Base-by-base conservation (phyloP, 2,888 invertebrate genomes). In the Tachina fera region DNA sequence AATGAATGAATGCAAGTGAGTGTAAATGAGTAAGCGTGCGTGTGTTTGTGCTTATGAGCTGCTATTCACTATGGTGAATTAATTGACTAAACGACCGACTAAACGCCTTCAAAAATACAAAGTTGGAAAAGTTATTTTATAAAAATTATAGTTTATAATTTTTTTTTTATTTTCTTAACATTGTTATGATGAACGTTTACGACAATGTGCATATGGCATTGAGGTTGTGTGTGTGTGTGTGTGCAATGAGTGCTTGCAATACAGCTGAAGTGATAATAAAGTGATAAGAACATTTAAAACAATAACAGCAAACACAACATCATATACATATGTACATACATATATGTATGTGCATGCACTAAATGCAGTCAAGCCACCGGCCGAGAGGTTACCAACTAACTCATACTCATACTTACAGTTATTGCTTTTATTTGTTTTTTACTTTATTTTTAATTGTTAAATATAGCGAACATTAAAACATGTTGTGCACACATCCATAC, bases 1-100 rank as follows among this genome's bases (percentile, higher is more conserved):
- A 58, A 8, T 58, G 31, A 56, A 39, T 56, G 65, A 58, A 45
- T 79, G 67, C 31, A 31, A 56, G 45, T 56, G 65, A 58, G 47
- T 79, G 67, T 31, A 31, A 47, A 47, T 53, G 41, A 8, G 56
- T 43, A 11, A 53, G 63, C 19, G 45, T 19, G 68, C 19, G 31
- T 53, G 22, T 63, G 45, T 8, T 51, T 61, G 71, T 45, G 45
- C 16, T 43, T 76, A 31, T n/a, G 14, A 56, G 11, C 56, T 56
- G 11, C 56, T 56, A 13, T 76, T 68, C 76, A 76, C 49, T 75
- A 56, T 65, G 75, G 60, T 53, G 71, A 63, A 76, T 86, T 86
- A 79, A 83, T 83, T 83, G 86, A 86, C 83, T 86, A 81, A 85
- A 78, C 84, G 84, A 77, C 80, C 76, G 68, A 84, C 84, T 81